phyloP scores from a whole-genome alignment of 2,888 invertebrate genomes.

The Protophormia terraenovae region DNA sequence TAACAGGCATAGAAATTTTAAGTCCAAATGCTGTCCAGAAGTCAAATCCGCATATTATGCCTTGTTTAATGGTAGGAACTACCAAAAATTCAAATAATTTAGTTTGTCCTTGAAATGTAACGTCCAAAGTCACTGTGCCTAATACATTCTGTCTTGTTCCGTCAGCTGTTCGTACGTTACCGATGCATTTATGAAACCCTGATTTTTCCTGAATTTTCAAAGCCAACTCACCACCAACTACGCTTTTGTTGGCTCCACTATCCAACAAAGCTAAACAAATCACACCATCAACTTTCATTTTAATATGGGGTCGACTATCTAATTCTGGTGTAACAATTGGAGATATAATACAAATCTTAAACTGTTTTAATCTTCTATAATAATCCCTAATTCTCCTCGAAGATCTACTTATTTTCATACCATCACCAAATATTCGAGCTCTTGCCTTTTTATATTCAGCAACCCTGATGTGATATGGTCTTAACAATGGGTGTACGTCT shows the following conservation, averaged over 20 bases:
- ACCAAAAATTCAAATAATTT: conserved; percentile 2
- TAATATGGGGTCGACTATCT: neutral
- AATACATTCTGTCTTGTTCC: neutral
- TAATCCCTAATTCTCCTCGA: neutral
- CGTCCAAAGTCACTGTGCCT: neutral
- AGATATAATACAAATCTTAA: neutral
- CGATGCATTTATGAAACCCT: too few species aligned
- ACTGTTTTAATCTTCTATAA: too few species aligned
- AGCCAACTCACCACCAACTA: conserved; percentile 9
- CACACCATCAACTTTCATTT: neutral
- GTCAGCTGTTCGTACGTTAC: too few species aligned
- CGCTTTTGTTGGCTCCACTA: conserved; percentile 28
- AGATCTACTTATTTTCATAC: neutral
- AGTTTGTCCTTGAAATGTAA: neutral
- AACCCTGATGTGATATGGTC: neutral
- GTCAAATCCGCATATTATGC: neutral
- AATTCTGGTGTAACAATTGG: neutral
- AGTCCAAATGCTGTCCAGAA: neutral
- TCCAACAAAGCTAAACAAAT: conserved; percentile 10
- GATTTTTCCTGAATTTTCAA: neutral
- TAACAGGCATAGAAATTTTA: neutral
- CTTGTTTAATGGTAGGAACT: neutral
- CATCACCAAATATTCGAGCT: neutral
- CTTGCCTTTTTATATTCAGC: neutral
- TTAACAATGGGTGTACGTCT: neutral